Conservation (phyloP, 2,113 vertebrate genomes). For the Atractosteus spatula region DNA sequence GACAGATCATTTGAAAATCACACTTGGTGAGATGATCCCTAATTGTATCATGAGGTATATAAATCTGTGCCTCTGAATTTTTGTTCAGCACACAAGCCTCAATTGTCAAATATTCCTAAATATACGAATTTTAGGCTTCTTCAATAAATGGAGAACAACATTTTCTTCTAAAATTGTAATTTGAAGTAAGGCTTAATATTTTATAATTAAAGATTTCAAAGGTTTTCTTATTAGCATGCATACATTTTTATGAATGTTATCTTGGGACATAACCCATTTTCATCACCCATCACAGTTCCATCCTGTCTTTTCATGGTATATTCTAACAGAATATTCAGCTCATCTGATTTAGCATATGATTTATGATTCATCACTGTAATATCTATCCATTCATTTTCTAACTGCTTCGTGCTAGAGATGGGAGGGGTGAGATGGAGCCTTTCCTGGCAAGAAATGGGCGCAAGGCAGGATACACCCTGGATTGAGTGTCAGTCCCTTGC, state of each 20-base stretch:
- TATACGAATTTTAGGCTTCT: neutral
- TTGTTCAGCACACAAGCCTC: neutral
- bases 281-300: conserved; percentile 5
- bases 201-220: conserved; percentile 29
- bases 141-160: conserved; percentile 6
- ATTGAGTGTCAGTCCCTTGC: too few relatives aligned
- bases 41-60: too few relatives aligned
- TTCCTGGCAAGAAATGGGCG: too few relatives aligned
- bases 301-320: conserved; percentile 12
- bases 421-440: too few relatives aligned
- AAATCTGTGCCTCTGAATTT: neutral
- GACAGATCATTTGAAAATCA: conserved; percentile 1
- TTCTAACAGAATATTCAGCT: conserved; percentile 1
- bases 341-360: too few relatives aligned
- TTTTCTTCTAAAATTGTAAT: conserved; percentile 4
- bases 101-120: conserved; percentile 16
- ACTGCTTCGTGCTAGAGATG: too few relatives aligned
- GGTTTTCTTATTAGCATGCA: conserved; percentile 35
- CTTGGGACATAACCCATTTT: conserved; percentile 48
- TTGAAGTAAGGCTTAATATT: conserved; percentile 16
- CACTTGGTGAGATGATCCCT: neutral
- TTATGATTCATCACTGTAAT: too few relatives aligned
- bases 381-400: too few relatives aligned
- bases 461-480: too few relatives aligned
- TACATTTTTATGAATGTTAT: conserved; percentile 43